A percentile compares a stretch with the other conserved stretches of the same genome.
phyloP scores from a whole-genome alignment of 2,888 invertebrate genomes.

The Ferdinandea cuprea region DNA sequence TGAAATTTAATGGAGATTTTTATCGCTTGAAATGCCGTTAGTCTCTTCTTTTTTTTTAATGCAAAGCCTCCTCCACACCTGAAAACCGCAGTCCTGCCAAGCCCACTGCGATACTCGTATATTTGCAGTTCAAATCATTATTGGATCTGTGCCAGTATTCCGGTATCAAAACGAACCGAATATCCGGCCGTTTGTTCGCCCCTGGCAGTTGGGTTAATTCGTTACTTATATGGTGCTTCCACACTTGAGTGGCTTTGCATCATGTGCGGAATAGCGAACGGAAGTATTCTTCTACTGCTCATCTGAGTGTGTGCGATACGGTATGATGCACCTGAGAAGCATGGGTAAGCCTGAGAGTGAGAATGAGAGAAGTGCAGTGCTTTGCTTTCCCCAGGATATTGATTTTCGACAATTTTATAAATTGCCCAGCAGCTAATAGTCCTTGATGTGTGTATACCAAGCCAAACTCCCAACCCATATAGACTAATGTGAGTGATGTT shows the following conservation, averaged over 20 bases:
- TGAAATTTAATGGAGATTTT: slow-evolving; percentile 73
- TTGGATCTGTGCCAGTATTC: slow-evolving; percentile 63
- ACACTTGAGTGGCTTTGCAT: slow-evolving; percentile 64
- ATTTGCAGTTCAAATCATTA: slow-evolving; percentile 34
- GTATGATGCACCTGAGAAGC: slow-evolving; percentile 14
- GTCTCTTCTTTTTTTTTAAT: slow-evolving; percentile 51
- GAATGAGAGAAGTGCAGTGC: too few species aligned
- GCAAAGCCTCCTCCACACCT: slow-evolving; percentile 26
- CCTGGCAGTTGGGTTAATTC: slow-evolving; percentile 65
- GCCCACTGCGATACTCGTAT: slow-evolving; percentile 16
- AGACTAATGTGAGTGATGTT: slow-evolving; percentile 21
- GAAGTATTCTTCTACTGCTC: slow-evolving; percentile 40
- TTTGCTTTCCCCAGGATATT: slow-evolving; percentile 11
- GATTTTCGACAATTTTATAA: slow-evolving; percentile 38
- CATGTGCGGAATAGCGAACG: slow-evolving; percentile 55
- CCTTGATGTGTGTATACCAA: not conserved
- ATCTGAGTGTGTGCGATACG: slow-evolving; percentile 33
- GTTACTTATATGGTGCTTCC: slow-evolving; percentile 68
- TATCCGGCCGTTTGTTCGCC: slow-evolving; percentile 56
- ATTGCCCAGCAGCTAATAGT: slow-evolving; percentile 35
- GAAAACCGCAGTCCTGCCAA: slow-evolving; percentile 16
- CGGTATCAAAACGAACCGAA: slow-evolving; percentile 53
- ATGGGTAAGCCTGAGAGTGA: not conserved
- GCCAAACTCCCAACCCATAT: too few species aligned
- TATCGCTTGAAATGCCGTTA: slow-evolving; percentile 70